Evolutionary conservation across 2,113 vertebrate species (phyloP).

Genomic region (Syrrhaptes paradoxus): DNA sequence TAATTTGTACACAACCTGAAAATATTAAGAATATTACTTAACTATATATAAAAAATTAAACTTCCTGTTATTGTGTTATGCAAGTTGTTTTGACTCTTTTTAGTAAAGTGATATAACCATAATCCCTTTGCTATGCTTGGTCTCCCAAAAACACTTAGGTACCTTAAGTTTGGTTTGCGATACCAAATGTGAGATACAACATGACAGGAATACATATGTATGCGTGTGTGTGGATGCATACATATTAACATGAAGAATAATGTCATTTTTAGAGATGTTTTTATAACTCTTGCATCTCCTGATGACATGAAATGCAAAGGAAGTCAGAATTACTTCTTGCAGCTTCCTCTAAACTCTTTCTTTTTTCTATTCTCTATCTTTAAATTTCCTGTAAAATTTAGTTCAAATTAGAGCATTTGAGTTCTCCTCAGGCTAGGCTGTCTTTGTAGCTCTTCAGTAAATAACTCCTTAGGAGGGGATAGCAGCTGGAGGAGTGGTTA

Average conservation of each 20-base stretch:
- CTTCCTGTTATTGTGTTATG: not conserved
- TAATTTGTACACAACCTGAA: not conserved
- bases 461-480: not conserved
- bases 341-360: not conserved
- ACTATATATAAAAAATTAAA: not conserved
- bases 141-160: not conserved
- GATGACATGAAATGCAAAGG: not conserved
- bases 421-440: not conserved
- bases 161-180: not conserved
- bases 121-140: not conserved
- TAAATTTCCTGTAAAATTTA: not conserved
- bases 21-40: not conserved
- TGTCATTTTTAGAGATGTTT: not conserved
- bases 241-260: not conserved
- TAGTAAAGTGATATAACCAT: not conserved
- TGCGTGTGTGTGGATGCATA: not conserved
- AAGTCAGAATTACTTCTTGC: not conserved
- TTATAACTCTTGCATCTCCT: not conserved
- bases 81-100: not conserved
- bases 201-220: not conserved
- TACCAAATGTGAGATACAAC: not conserved
- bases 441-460: not conserved
- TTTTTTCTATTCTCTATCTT: not conserved
- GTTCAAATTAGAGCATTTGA: not conserved
- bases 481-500: not conserved